A percentile compares a stretch with the other conserved stretches of the same genome.
These are phyloP conservation scores for Galaxias olidus DNA, from an alignment of 2,797 vertebrate species.

Conservation along the genomic window DNA sequence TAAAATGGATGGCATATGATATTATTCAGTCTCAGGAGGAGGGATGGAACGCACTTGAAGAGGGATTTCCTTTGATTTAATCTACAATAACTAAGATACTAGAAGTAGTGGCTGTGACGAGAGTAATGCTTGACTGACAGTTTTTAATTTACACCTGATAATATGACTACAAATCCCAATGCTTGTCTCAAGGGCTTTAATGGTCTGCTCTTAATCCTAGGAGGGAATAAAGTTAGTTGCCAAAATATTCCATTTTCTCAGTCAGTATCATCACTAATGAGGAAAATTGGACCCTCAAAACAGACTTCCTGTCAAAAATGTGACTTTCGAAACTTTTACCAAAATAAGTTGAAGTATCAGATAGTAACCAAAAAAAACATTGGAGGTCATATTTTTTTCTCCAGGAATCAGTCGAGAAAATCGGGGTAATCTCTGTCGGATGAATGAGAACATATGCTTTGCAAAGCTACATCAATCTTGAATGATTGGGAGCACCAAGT, in stretches of 20 bases:
- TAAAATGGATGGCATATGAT: constrained; percentile 13
- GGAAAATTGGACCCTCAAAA: constrained; percentile 28
- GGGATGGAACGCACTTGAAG: background rate
- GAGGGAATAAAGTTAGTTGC: constrained; percentile 46
- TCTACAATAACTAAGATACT: constrained; percentile 36
- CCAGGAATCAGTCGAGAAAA: constrained; percentile 58
- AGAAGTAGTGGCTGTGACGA: constrained; percentile 40
- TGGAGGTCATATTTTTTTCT: constrained; percentile 56
- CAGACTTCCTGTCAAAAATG: constrained; percentile 10
- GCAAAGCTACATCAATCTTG: constrained; percentile 71
- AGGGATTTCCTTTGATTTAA: constrained; percentile 41
- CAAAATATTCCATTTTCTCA: constrained; percentile 29
- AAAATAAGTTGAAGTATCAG: constrained; percentile 30
- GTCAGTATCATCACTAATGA: constrained; percentile 47
- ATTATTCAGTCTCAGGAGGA: constrained; percentile 13
- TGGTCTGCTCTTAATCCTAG: constrained; percentile 43
- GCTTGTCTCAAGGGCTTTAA: constrained; percentile 40
- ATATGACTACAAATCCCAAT: constrained; percentile 51
- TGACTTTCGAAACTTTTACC: constrained; percentile 36
- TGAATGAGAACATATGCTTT: constrained; percentile 66
- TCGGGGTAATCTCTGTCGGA: constrained; percentile 60
- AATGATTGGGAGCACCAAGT: constrained; percentile 70
- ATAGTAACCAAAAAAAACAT: constrained; percentile 8
- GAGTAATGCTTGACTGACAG: constrained; percentile 46
- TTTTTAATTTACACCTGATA: constrained; percentile 55